Evolutionary conservation across 2,113 vertebrate genomes (phyloP), one percentile per base, ranked within the genome.

Genomic region (Rissa tridactyla): DNA sequence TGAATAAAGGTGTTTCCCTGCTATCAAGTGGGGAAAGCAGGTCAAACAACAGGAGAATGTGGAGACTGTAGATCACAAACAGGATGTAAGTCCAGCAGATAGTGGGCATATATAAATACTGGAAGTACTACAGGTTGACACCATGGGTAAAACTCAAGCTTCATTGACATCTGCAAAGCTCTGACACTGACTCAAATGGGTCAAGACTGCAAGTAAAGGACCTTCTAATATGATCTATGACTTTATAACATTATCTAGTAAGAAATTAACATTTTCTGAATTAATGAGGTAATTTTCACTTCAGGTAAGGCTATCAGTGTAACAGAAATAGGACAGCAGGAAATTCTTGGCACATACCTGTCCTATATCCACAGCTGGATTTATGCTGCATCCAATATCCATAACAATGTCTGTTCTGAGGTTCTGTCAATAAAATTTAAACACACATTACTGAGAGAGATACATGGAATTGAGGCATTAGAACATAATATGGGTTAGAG

Each of bases 341-440:
- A 79, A 69, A 55, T 62, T 46, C 42, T 80, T 80, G 44, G 26
- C 40, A 96, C 97, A 9, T 97, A 99, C 99, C 98, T 99, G 99
- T 51, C 99, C 99, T 57, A 99, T 98, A 97, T 99, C 99, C 84
- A 99, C 95, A 36, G 99, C 98, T 22, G 99, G 99, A 86, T 99
- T 99, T 95, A 99, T 97, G 76, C 99, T 99, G 93, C 54, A 84
- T 55, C 99, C 99, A 26, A 98, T 49, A 61, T 99, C 99, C 88
- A 98, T 96, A 91, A 99, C 98, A 17, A 99, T 98, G 95, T 99
- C 98, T 23, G 99, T 99, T 97, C 98, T 98, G 95, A 99, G 68
- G 38, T 98, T 99, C 99, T 99, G 85, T 81, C 36, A 89, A 93
- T 46, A 77, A 91, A 96, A 76, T 89, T 73, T 38, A 70, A 73